Evolutionary conservation across 1,140 invertebrate genomes (phyloP).

Genomic region (Nilaparvata lugens): DNA sequence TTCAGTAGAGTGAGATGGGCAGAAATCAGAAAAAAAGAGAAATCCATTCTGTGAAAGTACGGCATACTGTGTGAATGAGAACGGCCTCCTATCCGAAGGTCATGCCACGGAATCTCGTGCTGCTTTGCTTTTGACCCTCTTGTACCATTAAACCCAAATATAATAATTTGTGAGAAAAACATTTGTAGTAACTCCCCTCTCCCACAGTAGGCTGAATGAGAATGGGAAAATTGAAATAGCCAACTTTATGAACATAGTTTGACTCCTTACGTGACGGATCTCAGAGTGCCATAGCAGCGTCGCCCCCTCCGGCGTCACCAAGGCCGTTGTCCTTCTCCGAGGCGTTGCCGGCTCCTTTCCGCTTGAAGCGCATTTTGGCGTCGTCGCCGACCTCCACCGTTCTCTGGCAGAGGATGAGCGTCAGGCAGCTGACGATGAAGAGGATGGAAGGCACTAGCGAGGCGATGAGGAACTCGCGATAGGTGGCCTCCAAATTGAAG

Average conservation of each 20-base stretch:
- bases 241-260: neutral
- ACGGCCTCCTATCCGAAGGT: too few relatives aligned
- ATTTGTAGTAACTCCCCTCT: too few relatives aligned
- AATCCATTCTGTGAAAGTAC: too few relatives aligned
- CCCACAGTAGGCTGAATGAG: too few relatives aligned
- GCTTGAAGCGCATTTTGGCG: constrained; percentile 78
- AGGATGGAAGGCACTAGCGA: constrained; percentile 71
- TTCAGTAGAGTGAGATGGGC: too few relatives aligned
- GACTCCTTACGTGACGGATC: constrained; percentile 87
- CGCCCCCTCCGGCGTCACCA: constrained; percentile 43
- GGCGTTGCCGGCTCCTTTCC: constrained; percentile 33
- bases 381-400: constrained; percentile 80
- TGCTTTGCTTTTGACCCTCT: too few relatives aligned
- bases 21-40: too few relatives aligned
- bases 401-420: constrained; percentile 72
- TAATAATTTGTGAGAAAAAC: too few relatives aligned
- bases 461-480: constrained; percentile 69
- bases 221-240: too few relatives aligned
- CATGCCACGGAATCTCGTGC: too few relatives aligned
- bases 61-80: too few relatives aligned
- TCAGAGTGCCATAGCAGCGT: constrained; percentile 80
- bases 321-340: constrained; percentile 35
- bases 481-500: constrained; percentile 67
- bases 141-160: too few relatives aligned
- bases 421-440: constrained; percentile 73